Evolutionary conservation across 2,113 vertebrate genomes (phyloP), one percentile per base, ranked within the genome.

Genomic region (Synodontis membranacea): DNA sequence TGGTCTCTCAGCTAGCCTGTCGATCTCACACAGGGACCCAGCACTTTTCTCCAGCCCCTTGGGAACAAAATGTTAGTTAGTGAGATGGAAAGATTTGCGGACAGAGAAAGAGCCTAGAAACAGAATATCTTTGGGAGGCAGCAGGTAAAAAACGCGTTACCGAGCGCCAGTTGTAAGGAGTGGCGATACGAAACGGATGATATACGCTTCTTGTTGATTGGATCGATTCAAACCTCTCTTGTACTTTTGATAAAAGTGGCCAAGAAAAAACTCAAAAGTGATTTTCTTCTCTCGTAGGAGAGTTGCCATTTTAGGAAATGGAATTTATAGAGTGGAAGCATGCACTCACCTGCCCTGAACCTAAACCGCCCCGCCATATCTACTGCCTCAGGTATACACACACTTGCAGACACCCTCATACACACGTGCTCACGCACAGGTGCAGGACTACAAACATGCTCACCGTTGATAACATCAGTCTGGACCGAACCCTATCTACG

Each of bases 331-430:
- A 83, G 76, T 7, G 75, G 42, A 78, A 82, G 56, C 79, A 85
- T 87, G 87, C 89, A 86, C 66, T 87, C 10, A 80, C 90, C 89
- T 93, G 92, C 89, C 91, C 90, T 86, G 2, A 25, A 89, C 84
- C 86, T 92, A 82, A 92, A 90, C 91, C 83, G 62, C 34, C 84
- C 56, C 34, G 70, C 86, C 85, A 39, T 86, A 87, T 86, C 86
- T 89, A 39, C 89, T 88, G 76, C 87, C 88, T 88, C 89, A 90
- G 92, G 90, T 93, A 64, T 80, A 78, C 31, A n/a, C 82, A 84
- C 46, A 54, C 14, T 86, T 10, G 14, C 14, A 39, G 15, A 84
- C 42, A 68, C 84, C 14, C 44, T 76, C 28, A 76, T 60, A 84
- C 58, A 85, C 42, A 52, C 46, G 14, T 66, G 11, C 31, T 44